These are phyloP conservation scores for Aldabrachelys gigantea DNA, from an alignment of 2,113 vertebrate genomes.

Conservation along the genomic window DNA sequence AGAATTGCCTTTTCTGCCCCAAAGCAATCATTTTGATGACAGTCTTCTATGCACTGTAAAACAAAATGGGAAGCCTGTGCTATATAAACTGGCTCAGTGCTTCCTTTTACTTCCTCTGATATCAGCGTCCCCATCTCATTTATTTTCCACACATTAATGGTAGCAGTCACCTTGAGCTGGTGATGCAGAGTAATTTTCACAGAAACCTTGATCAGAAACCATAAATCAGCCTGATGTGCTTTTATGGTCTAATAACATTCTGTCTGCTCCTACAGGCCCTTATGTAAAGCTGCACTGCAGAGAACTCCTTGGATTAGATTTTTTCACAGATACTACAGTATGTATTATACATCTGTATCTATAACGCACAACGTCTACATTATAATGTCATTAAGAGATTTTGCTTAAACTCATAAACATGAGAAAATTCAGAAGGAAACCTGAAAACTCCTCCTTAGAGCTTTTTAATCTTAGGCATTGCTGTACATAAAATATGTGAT, in stretches of 20 bases:
- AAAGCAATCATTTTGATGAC: constrained; percentile 84
- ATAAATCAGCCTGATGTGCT: constrained; percentile 89
- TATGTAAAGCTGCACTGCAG: constrained; percentile 85
- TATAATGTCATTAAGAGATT: neutral
- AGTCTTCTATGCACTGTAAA: constrained; percentile 83
- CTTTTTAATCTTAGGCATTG: constrained; percentile 10
- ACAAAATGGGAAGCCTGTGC: constrained; percentile 81
- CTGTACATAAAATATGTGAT: neutral
- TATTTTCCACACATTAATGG: constrained; percentile 87
- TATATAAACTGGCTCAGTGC: constrained; percentile 78
- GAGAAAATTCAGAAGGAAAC: neutral
- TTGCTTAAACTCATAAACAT: neutral
- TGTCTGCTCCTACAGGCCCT: constrained; percentile 82
- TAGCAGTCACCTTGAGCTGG: constrained; percentile 89
- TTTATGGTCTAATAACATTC: constrained; percentile 89
- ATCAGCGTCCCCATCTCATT: constrained; percentile 82
- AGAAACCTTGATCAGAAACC: constrained; percentile 90
- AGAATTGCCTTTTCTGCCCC: constrained; percentile 84
- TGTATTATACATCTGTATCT: neutral
- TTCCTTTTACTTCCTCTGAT: constrained; percentile 79
- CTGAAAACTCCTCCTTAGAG: neutral
- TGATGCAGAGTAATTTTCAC: constrained; percentile 88
- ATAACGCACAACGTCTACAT: constrained; percentile 19
- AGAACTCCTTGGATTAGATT: constrained; percentile 64
- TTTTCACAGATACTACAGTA: constrained; percentile 8